Base-by-base conservation (phyloP, 1,140 invertebrate species). In the Acromyrmex echinatior region DNA sequence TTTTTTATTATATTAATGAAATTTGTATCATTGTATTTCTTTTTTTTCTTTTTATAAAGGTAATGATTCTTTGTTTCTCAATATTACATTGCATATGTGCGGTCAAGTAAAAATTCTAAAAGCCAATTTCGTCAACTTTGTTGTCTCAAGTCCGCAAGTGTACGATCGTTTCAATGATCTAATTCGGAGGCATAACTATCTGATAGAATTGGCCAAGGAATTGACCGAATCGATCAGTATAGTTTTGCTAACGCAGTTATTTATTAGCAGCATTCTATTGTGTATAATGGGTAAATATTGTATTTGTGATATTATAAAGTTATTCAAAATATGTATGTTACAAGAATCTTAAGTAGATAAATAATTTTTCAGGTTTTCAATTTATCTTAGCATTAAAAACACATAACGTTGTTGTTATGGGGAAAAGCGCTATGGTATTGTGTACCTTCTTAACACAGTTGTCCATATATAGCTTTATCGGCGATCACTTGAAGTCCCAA, bases 361-460 rank as follows among this genome's bases (percentile, higher is more conserved):
- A 14, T 18, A 45, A 7, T 66, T 5, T 90, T 87, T 39, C 7
- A 90, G 89, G 88, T 14, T 90, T 90, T 58, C 88, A 90, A 28
- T 81, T 74, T n/a, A 90, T 90, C 16, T 51, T 87, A n/a, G 80
- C 88, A 25, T 53, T 90, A 62, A 56, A 28, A 18, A 14, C 51
- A 0, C 31, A 39, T 2, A 68, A 90, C 0, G 0, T 68, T 9
- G 62, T 76, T 1, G 25, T 90, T 16, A 25, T 60, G 35, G 21
- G 58, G 5, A 90, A 86, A 56, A 78, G 78, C 10, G 39, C 70
- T 0, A 49, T 62, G 10, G 58, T 80, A 10, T 10, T 88, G 4
- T 18, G 2, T 18, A 80, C 70, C 0, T 14, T 90, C 0, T 4
- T 90, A 3, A 9, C 35, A 0, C 89, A 90, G 71, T 14, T 90